A percentile compares a stretch with the other conserved stretches of the same genome.
Evolutionary conservation across 2,113 vertebrate genomes (phyloP).

Genomic region (Albula goreensis): DNA sequence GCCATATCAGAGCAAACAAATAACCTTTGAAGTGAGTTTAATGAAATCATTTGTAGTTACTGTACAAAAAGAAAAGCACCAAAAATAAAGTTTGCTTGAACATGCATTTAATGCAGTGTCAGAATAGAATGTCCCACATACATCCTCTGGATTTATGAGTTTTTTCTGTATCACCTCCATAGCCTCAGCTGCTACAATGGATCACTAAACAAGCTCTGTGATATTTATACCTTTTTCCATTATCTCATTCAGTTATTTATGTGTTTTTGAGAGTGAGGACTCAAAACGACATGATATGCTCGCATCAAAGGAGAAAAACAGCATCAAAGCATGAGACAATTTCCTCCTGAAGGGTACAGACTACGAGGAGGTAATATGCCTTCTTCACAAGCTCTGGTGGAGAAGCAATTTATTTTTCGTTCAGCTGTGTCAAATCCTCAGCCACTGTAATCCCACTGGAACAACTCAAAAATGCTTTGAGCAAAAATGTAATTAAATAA

Average conservation of each 20-base stretch:
- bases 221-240: background rate
- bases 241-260: background rate
- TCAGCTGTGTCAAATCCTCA: background rate
- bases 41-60: background rate
- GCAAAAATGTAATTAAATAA: too few relatives aligned
- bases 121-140: background rate
- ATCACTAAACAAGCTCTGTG: background rate
- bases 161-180: background rate
- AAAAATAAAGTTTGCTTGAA: background rate
- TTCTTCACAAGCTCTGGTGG: background rate
- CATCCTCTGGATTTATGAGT: background rate
- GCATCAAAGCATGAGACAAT: background rate
- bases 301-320: background rate
- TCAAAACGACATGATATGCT: background rate
- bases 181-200: background rate
- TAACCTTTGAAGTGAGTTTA: background rate
- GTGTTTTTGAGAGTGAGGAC: background rate
- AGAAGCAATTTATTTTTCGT: slow-evolving; percentile 21
- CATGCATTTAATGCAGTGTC: background rate
- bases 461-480: background rate
- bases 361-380: background rate
- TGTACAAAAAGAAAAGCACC: background rate
- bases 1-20: background rate
- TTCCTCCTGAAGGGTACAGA: slow-evolving; percentile 9
- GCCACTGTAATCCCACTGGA: background rate